Evolutionary conservation across 2,113 vertebrate genomes (phyloP), one percentile per base, ranked within the genome.

Genomic region (Caloenas nicobarica): DNA sequence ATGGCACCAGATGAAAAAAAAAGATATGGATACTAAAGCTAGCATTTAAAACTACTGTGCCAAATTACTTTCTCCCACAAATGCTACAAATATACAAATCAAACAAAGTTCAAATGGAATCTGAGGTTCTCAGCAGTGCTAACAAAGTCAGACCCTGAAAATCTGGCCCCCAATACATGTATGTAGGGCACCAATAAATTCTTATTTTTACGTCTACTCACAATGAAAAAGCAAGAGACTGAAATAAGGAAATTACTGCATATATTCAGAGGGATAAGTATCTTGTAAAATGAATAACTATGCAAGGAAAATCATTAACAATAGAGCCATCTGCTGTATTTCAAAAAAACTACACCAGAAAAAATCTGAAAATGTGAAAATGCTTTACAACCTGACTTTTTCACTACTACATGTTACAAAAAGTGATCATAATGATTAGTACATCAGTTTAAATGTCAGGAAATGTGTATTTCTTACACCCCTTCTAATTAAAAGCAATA

Each of bases 271-370:
- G 7, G 16, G 58, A 21, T 78, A 93, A 74, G 33, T 57, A 93
- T 54, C 57, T 78, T 72, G 38, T 56, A 91, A 83, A 89, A 71
- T 53, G 44, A 90, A 9, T 66, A 91, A 89, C 77, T 48, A 72
- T 90, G 57, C 53, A 90, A 88, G 42, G 28, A 89, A 97, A 96
- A 96, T 96, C 91, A 90, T 97, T 98, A 97, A 96, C 98, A 97
- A 97, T 94, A 96, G 97, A 93, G 97, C 98, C 98, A 98, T 89
- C 98, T 98, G 94, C 98, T 98, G 98, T 94, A 95, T 64, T 70
- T 46, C 21, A 77, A 91, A 80, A 95, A 97, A 93, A 98, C 28
- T 96, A 89, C 98, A 98, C 42, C 83, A 73, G 88, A 87, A 95
- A 73, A 96, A 89, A 51, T 66, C 70, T 80, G 57, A 69, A 88